phyloP scores from a whole-genome alignment of 2,113 vertebrate species.

The Coracopsis vasa region DNA sequence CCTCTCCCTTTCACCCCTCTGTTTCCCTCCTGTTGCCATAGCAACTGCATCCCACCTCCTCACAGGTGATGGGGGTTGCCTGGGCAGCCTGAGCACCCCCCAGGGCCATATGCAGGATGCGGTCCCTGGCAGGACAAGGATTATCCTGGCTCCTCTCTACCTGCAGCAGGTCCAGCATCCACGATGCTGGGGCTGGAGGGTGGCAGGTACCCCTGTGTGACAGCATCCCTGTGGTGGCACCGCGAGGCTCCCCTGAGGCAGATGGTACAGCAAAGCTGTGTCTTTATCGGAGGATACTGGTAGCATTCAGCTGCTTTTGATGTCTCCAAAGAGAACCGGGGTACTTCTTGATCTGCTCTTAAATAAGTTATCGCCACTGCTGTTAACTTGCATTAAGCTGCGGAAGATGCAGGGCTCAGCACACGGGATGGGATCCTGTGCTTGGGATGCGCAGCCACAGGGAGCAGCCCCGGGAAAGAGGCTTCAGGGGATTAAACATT shows the following conservation, averaged over 20 bases:
- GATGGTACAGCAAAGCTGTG: background rate
- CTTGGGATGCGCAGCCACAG: background rate
- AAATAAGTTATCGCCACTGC: slow-evolving; percentile 55
- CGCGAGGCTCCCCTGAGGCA: background rate
- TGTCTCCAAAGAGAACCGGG: slow-evolving; percentile 44
- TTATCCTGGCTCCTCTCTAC: background rate
- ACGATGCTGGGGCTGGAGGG: accelerated
- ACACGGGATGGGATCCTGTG: background rate
- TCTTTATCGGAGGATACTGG: slow-evolving; percentile 32
- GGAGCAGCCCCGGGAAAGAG: background rate
- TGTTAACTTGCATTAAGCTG: slow-evolving; percentile 51
- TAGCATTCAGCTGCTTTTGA: slow-evolving; percentile 45
- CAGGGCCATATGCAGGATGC: accelerated
- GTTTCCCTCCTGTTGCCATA: background rate
- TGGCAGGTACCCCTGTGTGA: background rate
- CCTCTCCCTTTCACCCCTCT: background rate
- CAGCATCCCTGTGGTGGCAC: background rate
- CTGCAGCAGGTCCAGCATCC: accelerated
- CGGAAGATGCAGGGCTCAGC: background rate
- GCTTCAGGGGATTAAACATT: background rate
- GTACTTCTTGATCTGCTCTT: slow-evolving; percentile 63
- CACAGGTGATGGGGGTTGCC: background rate
- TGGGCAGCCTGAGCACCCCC: accelerated
- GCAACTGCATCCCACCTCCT: background rate
- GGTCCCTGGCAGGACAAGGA: accelerated